phyloP scores from a whole-genome alignment of 2,113 vertebrate species.

The Isurus oxyrinchus region DNA sequence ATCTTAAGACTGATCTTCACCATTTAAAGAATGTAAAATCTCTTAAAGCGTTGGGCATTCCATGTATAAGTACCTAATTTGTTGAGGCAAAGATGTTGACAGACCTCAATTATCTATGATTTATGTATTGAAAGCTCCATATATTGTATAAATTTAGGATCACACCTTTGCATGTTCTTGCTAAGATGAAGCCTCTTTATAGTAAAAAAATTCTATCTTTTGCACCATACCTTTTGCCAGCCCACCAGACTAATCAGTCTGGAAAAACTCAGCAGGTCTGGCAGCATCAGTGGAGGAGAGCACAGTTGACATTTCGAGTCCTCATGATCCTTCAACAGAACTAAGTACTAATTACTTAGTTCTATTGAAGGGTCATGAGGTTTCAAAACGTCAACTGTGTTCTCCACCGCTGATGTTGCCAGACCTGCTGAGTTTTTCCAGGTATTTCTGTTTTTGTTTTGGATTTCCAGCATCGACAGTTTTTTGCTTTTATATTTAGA shows the following conservation, averaged over 20 bases:
- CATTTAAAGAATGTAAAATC: not conserved
- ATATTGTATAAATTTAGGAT: not conserved
- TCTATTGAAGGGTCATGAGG: too few species aligned
- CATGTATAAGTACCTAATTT: not conserved
- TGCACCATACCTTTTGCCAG: not conserved
- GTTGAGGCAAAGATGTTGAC: not conserved
- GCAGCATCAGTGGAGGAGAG: too few species aligned
- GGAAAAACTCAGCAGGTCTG: too few species aligned
- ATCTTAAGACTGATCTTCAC: not conserved
- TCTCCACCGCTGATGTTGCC: too few species aligned
- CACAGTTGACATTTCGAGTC: too few species aligned
- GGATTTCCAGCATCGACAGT: too few species aligned
- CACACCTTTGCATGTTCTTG: not conserved
- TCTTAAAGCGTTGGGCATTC: not conserved
- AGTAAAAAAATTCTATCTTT: not conserved
- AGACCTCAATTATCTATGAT: not conserved
- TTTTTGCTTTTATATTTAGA: too few species aligned
- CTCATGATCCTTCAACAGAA: too few species aligned
- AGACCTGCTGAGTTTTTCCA: too few species aligned
- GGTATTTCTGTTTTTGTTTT: too few species aligned
- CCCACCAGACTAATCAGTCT: not conserved
- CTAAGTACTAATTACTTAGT: too few species aligned
- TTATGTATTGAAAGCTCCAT: not conserved
- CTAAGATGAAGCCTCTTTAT: not conserved
- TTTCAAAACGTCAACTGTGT: too few species aligned